A percentile compares a stretch with the other conserved stretches of the same genome.
Conservation (phyloP, 2,797 vertebrate species). For the Microchirus variegatus region DNA sequence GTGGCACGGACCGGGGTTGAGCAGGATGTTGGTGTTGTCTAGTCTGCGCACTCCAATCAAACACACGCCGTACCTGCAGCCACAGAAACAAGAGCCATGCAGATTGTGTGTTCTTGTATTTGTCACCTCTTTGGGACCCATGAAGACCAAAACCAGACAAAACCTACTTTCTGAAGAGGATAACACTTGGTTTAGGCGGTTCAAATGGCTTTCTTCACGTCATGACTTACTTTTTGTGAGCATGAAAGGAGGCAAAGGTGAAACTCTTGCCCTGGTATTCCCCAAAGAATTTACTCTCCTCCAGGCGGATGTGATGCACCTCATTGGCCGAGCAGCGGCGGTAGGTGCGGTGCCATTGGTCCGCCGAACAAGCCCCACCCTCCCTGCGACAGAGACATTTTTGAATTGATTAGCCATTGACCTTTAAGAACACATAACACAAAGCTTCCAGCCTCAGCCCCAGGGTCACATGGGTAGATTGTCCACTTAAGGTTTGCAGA, state of each 20-base stretch:
- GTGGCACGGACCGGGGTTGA: constrained; percentile 87
- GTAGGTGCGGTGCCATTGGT: constrained; percentile 88
- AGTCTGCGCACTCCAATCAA: constrained; percentile 84
- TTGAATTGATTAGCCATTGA: constrained; percentile 45
- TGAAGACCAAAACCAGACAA: no score
- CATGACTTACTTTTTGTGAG: constrained; percentile 85
- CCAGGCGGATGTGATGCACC: constrained; percentile 87
- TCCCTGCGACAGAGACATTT: constrained; percentile 66
- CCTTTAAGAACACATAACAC: constrained; percentile 50
- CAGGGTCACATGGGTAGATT: constrained; percentile 19
- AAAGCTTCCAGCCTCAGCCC: constrained; percentile 25
- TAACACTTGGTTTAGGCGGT: no score
- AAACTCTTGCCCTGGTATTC: constrained; percentile 90
- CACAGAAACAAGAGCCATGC: constrained; percentile 8
- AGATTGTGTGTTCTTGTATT: background rate
- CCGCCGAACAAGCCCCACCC: constrained; percentile 78
- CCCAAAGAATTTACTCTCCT: constrained; percentile 89
- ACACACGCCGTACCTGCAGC: constrained; percentile 84
- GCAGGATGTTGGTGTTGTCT: constrained; percentile 85
- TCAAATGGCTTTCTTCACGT: background rate
- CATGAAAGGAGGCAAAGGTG: constrained; percentile 88
- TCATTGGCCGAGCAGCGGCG: constrained; percentile 88
- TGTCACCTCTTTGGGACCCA: background rate
- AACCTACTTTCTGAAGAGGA: no score
- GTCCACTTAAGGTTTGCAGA: constrained; percentile 35